Conservation (phyloP, 2,888 invertebrate genomes). For the Cheilosia vulpina region DNA sequence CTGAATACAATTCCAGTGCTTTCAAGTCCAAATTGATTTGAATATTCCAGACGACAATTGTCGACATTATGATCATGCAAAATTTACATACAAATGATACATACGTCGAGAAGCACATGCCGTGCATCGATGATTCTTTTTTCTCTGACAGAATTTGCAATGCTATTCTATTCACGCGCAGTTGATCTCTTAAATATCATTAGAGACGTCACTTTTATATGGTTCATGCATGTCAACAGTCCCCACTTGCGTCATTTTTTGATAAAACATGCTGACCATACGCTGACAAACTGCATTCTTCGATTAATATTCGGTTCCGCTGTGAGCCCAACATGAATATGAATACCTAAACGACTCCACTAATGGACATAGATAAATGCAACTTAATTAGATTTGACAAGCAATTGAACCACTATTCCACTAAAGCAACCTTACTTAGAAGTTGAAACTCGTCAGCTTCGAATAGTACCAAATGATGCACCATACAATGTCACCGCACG, state of each 20-base stretch:
- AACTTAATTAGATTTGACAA: constrained; percentile 17
- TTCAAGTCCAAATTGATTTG: no score
- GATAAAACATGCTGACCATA: no score
- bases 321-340: neutral
- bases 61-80: no score
- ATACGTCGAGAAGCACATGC: no score
- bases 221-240: neutral
- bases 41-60: no score
- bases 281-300: neutral
- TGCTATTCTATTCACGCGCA: neutral
- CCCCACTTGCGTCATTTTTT: neutral
- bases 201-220: no score
- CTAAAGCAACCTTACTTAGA: constrained; percentile 1
- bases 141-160: neutral
- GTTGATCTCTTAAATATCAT: no score
- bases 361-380: neutral
- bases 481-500: constrained; percentile 14
- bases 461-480: neutral
- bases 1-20: no score
- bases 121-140: no score
- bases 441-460: neutral
- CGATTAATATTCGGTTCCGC: neutral
- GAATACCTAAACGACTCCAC: constrained; percentile 24
- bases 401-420: constrained; percentile 24
- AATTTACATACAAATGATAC: no score